Conservation (phyloP, 2,888 invertebrate species). For the Drosophila algonquin region DNA sequence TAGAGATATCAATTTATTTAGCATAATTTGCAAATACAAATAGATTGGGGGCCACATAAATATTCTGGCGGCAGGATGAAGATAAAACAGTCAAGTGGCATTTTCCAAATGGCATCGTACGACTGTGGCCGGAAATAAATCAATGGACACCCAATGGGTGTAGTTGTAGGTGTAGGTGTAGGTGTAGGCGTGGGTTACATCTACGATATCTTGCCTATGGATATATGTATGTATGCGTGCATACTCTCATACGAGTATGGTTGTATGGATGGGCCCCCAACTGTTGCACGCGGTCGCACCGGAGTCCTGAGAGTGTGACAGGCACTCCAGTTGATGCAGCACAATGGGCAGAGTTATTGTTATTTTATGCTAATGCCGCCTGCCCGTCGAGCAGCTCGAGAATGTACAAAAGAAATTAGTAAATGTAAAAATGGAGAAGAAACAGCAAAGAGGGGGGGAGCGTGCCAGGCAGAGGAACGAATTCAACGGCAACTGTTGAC, state of each 20-base stretch:
- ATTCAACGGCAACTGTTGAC: constrained; percentile 68
- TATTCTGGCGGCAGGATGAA: constrained; percentile 11
- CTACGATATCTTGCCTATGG: constrained; percentile 30
- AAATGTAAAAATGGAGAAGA: constrained; percentile 46
- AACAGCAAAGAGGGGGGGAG: not conserved
- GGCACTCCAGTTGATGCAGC: constrained; percentile 52
- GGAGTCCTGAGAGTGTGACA: not conserved
- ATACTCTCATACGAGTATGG: constrained; percentile 25
- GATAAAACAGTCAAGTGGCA: constrained; percentile 20
- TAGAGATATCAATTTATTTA: constrained; percentile 31
- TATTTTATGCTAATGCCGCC: constrained; percentile 64
- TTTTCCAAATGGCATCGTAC: constrained; percentile 3
- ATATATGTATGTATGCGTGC: constrained; percentile 43
- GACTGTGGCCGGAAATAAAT: constrained; percentile 43
- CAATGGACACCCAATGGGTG: constrained; percentile 45
- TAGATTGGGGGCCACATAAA: constrained; percentile 31
- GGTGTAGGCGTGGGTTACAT: not conserved
- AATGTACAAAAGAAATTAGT: constrained; percentile 77
- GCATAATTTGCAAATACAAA: constrained; percentile 9
- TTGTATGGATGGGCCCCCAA: constrained; percentile 18
- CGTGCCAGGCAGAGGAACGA: constrained; percentile 12
- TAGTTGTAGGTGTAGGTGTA: not conserved
- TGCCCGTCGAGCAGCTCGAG: constrained; percentile 40
- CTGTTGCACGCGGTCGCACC: constrained; percentile 34
- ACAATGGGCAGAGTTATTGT: constrained; percentile 52